Base-by-base conservation (phyloP, 2,797 vertebrate genomes). In the Acanthis flammea region DNA sequence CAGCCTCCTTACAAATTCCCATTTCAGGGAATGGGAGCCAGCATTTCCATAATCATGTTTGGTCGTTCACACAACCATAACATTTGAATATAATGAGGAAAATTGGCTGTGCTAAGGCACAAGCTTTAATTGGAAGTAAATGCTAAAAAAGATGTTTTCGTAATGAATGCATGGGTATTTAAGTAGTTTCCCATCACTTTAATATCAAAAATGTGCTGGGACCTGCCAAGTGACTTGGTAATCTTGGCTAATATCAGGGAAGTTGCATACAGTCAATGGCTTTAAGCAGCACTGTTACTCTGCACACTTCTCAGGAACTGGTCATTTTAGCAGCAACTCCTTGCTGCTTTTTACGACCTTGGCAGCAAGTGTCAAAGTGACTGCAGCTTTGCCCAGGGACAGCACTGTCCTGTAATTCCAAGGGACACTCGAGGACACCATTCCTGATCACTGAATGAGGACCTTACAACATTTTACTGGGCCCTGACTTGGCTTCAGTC, bases 101-200 rank as follows among this genome's bases (percentile, higher is more conserved):
- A 88, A 67, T 13, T 37, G 39, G 37, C 68, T 2, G 23, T 72
- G 50, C 55, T 87, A 48, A 88, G 91, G 75, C 75, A 33, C 48
- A 41, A 51, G 33, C 14, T 5, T 89, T 94, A 92, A 95, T 92
- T 95, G 61, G 74, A 71, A 93, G 13, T 78, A 93, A 95, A 93
- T 94, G 86, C 88, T 53, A 79, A 71, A 94, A 97, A 97, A 94
- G 65, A 85, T 91, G 81, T 86, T 96, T 96, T 77, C 2, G 1
- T 74, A 95, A 95, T 74, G 42, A 75, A 74, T 61, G 22, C 37
- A 65, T 84, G 0, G 5, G 51, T 84, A 81, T 88, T 92, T 81
- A 86, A 88, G 68, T 91, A 71, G 67, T 86, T 88, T 91, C 63
- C 62, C 37, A 47, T n/a, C 33, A 37, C 91, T 96, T 96, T 79